Base-by-base conservation (phyloP, 2,888 invertebrate species). In the Timema podura region DNA sequence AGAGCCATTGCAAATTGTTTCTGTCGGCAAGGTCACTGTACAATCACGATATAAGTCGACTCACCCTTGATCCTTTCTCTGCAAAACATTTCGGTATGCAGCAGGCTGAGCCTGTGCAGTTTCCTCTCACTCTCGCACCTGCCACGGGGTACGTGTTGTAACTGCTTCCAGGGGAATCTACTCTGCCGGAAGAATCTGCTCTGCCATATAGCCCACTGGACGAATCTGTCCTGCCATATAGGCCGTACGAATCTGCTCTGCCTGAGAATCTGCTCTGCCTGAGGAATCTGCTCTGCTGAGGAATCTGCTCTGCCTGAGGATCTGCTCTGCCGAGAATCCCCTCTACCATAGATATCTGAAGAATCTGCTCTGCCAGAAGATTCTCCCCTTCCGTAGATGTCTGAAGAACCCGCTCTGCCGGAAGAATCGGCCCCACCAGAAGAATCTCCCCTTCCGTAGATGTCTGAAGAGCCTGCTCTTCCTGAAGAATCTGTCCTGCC, bases 51-150 rank as follows among this genome's bases (percentile, higher is more conserved):
- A 30, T 30, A 30, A 30, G 30, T 30, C 30, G 66, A 74, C 84
- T 81, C 83, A 91, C 91, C 77, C 92, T 84, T 72, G 86, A 87
- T 79, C 95, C 95, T 82, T 95, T 95, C 81, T 94, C 93, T 1
- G 95, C 94, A 75, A 92, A 90, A 81, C 95, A 95, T 84, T 94
- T 93, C 0, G 93, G 93, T 57, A 88, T 86, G 78, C 94, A 94
- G 76, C 89, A 88, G 70, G 87, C 90, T 0, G 87, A 84, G 11
- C 85, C 88, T 0, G 86, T 87, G 76, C 90, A 90, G 77, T 90
- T 89, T 64, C 84, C 64, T 13, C 64, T 57, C 0, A 67, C 66
- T 61, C 74, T 75, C 3, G 79, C 80, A 69, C 83, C 80, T 44
- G 61, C 82, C 30, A 83, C 81, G 2, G 85, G 83, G 69, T 81